Conservation (phyloP, 2,113 vertebrate genomes). For the Myodes glareolus region DNA sequence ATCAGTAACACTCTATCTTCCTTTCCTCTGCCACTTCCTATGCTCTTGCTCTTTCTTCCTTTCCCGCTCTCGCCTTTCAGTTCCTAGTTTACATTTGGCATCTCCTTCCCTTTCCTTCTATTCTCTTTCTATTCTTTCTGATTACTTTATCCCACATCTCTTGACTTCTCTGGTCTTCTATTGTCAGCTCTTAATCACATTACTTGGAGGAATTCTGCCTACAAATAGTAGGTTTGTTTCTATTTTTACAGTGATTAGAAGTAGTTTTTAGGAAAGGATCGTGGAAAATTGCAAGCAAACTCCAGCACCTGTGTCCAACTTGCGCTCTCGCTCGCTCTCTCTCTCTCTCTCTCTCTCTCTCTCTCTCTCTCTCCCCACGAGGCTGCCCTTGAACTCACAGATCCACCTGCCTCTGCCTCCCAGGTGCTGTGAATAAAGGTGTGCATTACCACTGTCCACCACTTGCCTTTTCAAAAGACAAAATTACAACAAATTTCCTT, state of each 20-base stretch:
- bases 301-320: not conserved
- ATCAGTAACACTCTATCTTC: not conserved
- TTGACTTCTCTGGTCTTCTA: slow-evolving; percentile 15
- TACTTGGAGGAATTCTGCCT: not conserved
- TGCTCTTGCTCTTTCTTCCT: not conserved
- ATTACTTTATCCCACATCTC: slow-evolving; percentile 18
- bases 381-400: not conserved
- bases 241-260: slow-evolving; percentile 23
- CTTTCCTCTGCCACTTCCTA: not conserved
- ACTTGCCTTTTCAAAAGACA: not conserved
- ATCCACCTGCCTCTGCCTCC: not conserved
- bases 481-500: not conserved
- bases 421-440: not conserved
- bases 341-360: too few relatives aligned
- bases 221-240: not conserved
- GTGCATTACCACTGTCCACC: not conserved
- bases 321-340: not conserved
- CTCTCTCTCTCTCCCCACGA: not conserved
- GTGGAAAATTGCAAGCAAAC: not conserved
- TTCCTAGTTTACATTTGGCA: not conserved
- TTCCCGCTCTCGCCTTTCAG: not conserved
- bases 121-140: not conserved
- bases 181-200: not conserved
- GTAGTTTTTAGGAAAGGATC: not conserved
- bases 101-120: not conserved